Conservation (phyloP, 2,113 vertebrate species). For the Caracal caracal region DNA sequence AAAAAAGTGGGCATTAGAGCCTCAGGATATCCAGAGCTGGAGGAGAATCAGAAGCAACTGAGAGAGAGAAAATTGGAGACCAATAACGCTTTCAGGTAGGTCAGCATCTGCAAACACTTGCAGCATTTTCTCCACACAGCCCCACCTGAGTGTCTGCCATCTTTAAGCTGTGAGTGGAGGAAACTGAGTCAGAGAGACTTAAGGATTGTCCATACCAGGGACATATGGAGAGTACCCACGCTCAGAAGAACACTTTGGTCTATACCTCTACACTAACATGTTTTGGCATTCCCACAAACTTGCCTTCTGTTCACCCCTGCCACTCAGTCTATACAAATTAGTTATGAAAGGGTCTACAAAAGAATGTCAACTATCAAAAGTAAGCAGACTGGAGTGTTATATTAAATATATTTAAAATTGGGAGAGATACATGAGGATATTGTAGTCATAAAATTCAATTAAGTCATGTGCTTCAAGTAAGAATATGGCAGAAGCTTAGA, state of each 20-base stretch:
- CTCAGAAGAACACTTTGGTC: neutral
- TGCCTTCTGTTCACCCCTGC: neutral
- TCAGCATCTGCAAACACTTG: neutral
- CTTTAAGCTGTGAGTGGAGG: neutral
- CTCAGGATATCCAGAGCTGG: neutral
- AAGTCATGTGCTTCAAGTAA: neutral
- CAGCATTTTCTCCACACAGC: neutral
- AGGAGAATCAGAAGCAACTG: neutral
- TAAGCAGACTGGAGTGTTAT: neutral
- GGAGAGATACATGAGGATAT: neutral
- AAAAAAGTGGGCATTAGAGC: too few species aligned
- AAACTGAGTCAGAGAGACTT: neutral
- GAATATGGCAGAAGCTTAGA: neutral
- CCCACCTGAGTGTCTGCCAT: neutral
- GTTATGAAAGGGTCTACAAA: neutral
- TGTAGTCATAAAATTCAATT: neutral
- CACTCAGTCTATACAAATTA: neutral
- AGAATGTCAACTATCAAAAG: neutral
- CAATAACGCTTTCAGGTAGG: too few species aligned
- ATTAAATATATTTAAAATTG: neutral
- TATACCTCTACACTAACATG: fast-evolving
- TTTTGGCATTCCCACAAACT: neutral
- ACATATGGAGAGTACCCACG: fast-evolving
- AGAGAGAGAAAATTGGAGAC: neutral
- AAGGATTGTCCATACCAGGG: neutral